Evolutionary conservation across 2,888 invertebrate genomes (phyloP).

Genomic region (Lypha dubia): DNA sequence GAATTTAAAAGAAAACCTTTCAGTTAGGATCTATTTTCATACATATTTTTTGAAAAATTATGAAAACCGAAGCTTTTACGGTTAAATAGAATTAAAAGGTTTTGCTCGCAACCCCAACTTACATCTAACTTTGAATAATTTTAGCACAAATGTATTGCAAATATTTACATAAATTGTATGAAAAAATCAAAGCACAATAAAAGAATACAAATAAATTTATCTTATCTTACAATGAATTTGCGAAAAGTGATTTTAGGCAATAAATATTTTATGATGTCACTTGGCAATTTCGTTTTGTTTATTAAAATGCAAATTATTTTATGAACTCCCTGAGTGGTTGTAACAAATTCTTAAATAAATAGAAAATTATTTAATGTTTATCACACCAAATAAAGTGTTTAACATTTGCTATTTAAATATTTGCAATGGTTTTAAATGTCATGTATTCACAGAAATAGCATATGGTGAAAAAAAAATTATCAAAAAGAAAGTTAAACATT

Average conservation of each 20-base stretch:
- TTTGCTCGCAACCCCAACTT: not conserved
- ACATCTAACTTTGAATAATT: not conserved
- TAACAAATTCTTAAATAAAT: conserved; percentile 38
- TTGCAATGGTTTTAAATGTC: conserved; percentile 41
- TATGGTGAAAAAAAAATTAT: conserved; percentile 33
- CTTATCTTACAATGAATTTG: conserved; percentile 32
- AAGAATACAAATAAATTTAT: conserved; percentile 41
- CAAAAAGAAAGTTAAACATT: not conserved
- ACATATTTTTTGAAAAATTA: too few species aligned
- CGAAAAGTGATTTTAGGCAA: not conserved
- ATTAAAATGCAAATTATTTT: conserved; percentile 57
- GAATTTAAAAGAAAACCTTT: too few species aligned
- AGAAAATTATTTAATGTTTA: too few species aligned
- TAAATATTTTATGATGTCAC: conserved; percentile 53
- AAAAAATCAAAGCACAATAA: not conserved
- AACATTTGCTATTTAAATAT: conserved; percentile 55
- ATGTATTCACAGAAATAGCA: conserved; percentile 22
- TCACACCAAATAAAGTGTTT: not conserved
- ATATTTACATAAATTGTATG: not conserved
- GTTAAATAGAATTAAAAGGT: not conserved
- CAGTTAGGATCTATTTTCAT: too few species aligned
- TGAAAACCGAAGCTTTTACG: not conserved
- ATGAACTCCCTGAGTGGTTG: conserved; percentile 60
- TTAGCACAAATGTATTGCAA: not conserved
- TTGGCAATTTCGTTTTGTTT: conserved; percentile 43